Conservation (phyloP, 64 coral and sea anemone genomes). For the Platygyra sinensis region DNA sequence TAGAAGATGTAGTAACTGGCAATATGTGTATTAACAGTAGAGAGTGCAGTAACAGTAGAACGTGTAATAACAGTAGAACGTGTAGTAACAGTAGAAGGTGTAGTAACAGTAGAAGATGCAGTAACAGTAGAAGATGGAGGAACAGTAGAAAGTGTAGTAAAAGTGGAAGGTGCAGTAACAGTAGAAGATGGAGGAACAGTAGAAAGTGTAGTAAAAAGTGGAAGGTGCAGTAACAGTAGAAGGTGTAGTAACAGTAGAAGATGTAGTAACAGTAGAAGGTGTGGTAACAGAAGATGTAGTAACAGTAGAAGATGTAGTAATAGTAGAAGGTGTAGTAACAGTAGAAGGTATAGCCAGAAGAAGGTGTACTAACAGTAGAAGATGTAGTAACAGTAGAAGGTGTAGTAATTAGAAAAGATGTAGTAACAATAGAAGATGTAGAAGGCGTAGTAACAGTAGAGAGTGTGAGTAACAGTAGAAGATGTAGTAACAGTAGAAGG, state of each 20-base stretch:
- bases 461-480: not conserved
- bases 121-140: too few species aligned
- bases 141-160: not conserved
- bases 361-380: not conserved
- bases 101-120: too few species aligned
- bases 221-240: not conserved
- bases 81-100: too few species aligned
- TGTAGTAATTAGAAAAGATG: too few species aligned
- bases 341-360: not conserved
- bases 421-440: too few species aligned
- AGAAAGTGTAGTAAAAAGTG: too few species aligned
- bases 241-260: not conserved
- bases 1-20: too few species aligned
- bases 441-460: not conserved
- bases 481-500: not conserved
- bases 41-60: too few species aligned
- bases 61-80: not conserved
- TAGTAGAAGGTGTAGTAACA: not conserved
- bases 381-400: too few species aligned
- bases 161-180: not conserved
- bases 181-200: too few species aligned
- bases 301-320: not conserved
- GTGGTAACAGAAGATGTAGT: too few species aligned
- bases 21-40: too few species aligned
- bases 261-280: not conserved